Conservation (phyloP, 2,113 vertebrate species). For the Gopherus evgoodei region DNA sequence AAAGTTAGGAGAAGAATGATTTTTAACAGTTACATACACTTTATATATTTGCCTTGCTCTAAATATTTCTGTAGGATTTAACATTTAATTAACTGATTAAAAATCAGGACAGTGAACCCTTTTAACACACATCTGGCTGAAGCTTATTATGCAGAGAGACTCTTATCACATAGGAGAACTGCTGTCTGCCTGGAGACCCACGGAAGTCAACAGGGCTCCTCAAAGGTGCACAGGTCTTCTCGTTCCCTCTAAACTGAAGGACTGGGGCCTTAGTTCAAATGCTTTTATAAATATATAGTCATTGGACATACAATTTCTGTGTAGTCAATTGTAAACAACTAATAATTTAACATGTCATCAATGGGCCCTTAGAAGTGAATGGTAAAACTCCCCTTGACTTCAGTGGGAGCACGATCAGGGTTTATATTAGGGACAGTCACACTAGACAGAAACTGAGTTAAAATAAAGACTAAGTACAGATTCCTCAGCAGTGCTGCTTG, state of each 20-base stretch:
- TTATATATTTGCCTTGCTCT: background rate
- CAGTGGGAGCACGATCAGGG: background rate
- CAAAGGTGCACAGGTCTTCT: background rate
- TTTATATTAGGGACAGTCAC: too few relatives aligned
- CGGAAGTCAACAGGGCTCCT: background rate
- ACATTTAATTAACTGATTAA: background rate
- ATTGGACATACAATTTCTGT: background rate
- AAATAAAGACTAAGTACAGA: background rate
- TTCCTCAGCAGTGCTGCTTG: background rate
- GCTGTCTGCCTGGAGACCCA: background rate
- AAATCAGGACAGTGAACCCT: background rate
- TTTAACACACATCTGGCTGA: background rate
- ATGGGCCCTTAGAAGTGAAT: background rate
- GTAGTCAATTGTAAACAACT: background rate
- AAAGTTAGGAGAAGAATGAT: background rate
- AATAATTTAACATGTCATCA: background rate
- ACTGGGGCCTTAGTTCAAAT: background rate
- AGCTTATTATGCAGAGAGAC: background rate
- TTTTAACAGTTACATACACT: rapidly evolving
- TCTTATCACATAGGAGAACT: background rate
- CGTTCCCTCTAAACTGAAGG: background rate
- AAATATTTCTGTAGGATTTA: background rate
- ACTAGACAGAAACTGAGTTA: background rate
- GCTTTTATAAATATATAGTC: background rate
- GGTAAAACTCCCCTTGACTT: background rate